Conservation (phyloP, 2,797 vertebrate species). For the Helostoma temminkii region DNA sequence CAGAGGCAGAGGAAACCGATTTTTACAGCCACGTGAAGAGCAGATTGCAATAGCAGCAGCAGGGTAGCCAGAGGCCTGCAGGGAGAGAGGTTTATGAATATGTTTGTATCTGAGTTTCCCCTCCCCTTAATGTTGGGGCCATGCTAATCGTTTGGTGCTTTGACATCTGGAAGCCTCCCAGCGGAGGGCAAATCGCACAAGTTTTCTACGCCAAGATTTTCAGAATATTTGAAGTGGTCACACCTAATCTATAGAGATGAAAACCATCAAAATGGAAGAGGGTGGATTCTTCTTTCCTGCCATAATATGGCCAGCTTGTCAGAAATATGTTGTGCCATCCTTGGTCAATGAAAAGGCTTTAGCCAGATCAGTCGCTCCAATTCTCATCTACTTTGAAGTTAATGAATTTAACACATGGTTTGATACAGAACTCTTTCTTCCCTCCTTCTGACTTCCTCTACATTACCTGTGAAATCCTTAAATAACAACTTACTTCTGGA, state of each 20-base stretch:
- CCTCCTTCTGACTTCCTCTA: constrained; percentile 8
- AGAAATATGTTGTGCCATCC: constrained; percentile 69
- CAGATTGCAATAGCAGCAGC: constrained; percentile 62
- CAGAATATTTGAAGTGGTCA: constrained; percentile 82
- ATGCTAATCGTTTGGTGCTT: constrained; percentile 81
- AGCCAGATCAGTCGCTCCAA: constrained; percentile 55
- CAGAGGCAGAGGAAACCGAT: constrained; percentile 75
- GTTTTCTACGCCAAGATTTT: constrained; percentile 63
- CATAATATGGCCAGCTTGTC: constrained; percentile 59
- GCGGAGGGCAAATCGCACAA: constrained; percentile 69
- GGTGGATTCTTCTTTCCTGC: constrained; percentile 43
- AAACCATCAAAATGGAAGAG: constrained; percentile 73
- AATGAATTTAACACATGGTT: constrained; percentile 64
- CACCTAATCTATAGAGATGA: constrained; percentile 78
- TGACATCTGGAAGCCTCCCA: constrained; percentile 81
- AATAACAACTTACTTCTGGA: constrained; percentile 65
- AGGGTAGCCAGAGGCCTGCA: constrained; percentile 60
- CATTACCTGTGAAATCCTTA: constrained; percentile 68
- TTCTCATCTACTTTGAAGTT: constrained; percentile 67
- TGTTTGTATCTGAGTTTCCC: constrained; percentile 74
- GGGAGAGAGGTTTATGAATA: constrained; percentile 73
- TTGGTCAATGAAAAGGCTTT: constrained; percentile 55
- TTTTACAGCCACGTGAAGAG: constrained; percentile 73
- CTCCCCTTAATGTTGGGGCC: constrained; percentile 73
- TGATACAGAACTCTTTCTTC: constrained; percentile 34